Evolutionary conservation across 30 jellyfish, hydroid and myxozoan species (phyloP).

Genomic region (Sanderia malayensis): DNA sequence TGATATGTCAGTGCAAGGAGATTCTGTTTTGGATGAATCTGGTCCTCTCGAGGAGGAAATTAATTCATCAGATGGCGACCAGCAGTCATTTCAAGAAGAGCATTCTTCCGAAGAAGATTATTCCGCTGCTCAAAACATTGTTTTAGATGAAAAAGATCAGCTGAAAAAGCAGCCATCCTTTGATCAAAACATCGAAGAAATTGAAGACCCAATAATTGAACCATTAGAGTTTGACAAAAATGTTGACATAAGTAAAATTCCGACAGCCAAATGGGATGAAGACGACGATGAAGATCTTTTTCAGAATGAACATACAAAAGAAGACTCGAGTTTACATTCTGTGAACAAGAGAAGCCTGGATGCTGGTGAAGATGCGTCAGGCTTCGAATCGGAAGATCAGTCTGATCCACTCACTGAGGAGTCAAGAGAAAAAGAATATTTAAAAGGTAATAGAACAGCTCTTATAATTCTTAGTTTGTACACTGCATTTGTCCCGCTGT

Average conservation of each 20-base stretch:
- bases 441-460: not conserved
- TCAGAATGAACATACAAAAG: slow-evolving; percentile 33
- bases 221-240: not conserved
- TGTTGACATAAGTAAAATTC: not conserved
- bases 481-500: too few relatives aligned
- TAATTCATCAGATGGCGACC: too few relatives aligned
- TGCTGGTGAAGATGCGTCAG: slow-evolving; percentile 3
- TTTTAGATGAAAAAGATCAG: not conserved
- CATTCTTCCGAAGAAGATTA: too few relatives aligned
- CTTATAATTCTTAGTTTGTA: too few relatives aligned
- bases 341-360: slow-evolving; percentile 12
- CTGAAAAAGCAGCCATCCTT: not conserved
- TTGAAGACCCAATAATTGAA: not conserved
- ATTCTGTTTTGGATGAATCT: too few relatives aligned
- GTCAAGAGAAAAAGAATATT: slow-evolving; percentile 17
- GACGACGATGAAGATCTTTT: slow-evolving; percentile 35
- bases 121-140: not conserved
- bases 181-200: not conserved
- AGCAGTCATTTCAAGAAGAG: not conserved
- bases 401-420: slow-evolving; percentile 14
- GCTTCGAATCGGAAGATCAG: slow-evolving; percentile 3
- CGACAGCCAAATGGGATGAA: slow-evolving; percentile 17
- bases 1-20: too few relatives aligned
- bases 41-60: too few relatives aligned
- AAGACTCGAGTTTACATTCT: not conserved